phyloP scores from a whole-genome alignment of 2,888 invertebrate species.

The Vesta saturnalis region DNA sequence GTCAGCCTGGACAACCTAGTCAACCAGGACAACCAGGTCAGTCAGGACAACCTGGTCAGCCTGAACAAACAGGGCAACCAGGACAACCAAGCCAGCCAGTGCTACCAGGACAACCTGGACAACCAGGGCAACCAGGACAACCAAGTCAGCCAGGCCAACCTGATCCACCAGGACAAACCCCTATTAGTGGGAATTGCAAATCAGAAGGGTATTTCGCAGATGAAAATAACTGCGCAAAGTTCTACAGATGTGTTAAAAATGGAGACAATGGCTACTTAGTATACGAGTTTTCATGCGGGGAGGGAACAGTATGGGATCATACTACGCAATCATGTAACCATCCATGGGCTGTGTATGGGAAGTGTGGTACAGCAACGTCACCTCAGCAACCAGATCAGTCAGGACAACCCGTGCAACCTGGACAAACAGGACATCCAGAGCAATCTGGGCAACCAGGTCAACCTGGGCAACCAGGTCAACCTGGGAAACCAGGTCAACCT shows the following conservation, averaged over 20 bases:
- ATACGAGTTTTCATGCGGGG: conserved; percentile 79
- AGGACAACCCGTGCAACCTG: no score
- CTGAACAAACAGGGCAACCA: no score
- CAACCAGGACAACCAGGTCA: no score
- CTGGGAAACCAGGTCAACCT: no score
- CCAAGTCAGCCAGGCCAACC: conserved; percentile 14
- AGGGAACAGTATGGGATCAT: conserved; percentile 71
- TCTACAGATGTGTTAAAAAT: not conserved
- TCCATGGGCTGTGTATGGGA: conserved; percentile 60
- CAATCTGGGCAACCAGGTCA: no score
- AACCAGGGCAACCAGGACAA: conserved; percentile 22
- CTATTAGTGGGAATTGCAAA: conserved; percentile 23
- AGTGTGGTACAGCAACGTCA: not conserved
- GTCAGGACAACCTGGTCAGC: no score
- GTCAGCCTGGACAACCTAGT: no score
- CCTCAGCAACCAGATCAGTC: no score
- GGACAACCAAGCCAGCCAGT: no score
- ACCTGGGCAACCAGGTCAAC: no score
- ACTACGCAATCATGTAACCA: conserved; percentile 76
- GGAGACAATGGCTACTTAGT: conserved; percentile 58
- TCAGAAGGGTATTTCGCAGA: conserved; percentile 12
- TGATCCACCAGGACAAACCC: conserved; percentile 41
- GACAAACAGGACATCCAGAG: no score
- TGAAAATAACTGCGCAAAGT: not conserved
- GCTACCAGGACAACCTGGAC: not conserved